Evolutionary conservation across 1,140 invertebrate species (phyloP).

Genomic region (Leguminivora glycinivorella): DNA sequence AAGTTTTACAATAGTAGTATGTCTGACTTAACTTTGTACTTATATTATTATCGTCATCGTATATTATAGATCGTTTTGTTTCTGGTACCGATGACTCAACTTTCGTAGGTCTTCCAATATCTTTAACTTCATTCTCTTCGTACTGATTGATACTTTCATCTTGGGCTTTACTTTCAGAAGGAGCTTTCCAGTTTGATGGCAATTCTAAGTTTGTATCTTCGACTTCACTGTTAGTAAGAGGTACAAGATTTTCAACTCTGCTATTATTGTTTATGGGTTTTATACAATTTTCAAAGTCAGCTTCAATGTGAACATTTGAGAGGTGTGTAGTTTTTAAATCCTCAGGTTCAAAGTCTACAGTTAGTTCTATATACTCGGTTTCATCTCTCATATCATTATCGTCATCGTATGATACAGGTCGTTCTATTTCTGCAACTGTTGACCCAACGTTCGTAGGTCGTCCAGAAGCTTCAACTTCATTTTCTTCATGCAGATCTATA

Average conservation of each 20-base stretch:
- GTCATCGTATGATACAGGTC: too few species aligned
- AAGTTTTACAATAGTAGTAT: constrained; percentile 6
- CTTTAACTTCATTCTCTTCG: background rate
- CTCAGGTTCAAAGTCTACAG: constrained; percentile 29
- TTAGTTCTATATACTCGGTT: background rate
- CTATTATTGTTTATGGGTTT: background rate
- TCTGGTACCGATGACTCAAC: background rate
- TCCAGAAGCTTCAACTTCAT: background rate
- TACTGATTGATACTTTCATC: background rate
- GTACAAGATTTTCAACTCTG: background rate
- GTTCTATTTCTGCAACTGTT: too few species aligned
- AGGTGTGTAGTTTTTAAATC: constrained; percentile 32
- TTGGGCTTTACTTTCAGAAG: background rate
- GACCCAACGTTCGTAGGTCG: too few species aligned
- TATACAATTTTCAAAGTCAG: background rate
- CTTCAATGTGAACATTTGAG: background rate
- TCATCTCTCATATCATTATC: background rate
- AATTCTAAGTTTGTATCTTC: background rate
- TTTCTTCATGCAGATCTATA: background rate
- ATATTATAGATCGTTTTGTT: background rate
- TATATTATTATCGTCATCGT: background rate
- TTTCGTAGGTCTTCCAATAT: background rate
- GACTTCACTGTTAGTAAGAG: background rate
- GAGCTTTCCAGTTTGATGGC: background rate
- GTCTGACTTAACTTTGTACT: background rate